Evolutionary conservation across 2,888 invertebrate species (phyloP).

Genomic region (Drosophila anomelani): DNA sequence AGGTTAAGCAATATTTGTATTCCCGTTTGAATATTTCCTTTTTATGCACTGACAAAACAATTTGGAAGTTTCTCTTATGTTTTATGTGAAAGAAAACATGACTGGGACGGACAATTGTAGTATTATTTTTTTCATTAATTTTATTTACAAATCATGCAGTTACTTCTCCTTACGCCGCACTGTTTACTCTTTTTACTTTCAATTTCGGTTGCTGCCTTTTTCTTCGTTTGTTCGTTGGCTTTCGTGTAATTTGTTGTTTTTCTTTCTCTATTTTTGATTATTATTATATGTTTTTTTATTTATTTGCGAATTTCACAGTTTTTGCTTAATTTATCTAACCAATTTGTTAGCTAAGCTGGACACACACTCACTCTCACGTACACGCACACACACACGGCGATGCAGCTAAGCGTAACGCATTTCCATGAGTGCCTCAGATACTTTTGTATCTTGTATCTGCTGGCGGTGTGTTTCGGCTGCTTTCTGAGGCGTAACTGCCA

Average conservation of each 20-base stretch:
- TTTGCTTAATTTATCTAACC: conserved; percentile 62
- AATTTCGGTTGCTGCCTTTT: conserved; percentile 49
- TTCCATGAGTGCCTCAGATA: conserved; percentile 48
- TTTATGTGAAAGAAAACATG: neutral
- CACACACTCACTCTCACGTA: neutral
- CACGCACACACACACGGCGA: conserved; percentile 8
- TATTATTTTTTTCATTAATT: neutral
- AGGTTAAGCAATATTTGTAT: neutral
- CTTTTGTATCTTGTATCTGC: conserved; percentile 34
- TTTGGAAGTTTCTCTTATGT: neutral
- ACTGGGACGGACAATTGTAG: neutral
- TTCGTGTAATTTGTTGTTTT: conserved; percentile 1
- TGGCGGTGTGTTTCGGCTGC: conserved; percentile 26
- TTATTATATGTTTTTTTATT: neutral
- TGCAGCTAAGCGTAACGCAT: conserved; percentile 77
- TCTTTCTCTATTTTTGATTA: conserved; percentile 3
- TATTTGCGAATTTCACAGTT: conserved; percentile 37
- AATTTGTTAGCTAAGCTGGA: conserved; percentile 71
- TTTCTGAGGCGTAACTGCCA: conserved; percentile 56
- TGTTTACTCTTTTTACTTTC: conserved; percentile 65
- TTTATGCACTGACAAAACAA: neutral
- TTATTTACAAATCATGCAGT: neutral
- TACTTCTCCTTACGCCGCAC: conserved; percentile 17
- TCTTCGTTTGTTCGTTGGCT: conserved; percentile 10
- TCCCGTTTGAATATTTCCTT: neutral